Evolutionary conservation across 2,888 invertebrate genomes (phyloP), one percentile per base, ranked within the genome.

Genomic region (Apeira syringaria): DNA sequence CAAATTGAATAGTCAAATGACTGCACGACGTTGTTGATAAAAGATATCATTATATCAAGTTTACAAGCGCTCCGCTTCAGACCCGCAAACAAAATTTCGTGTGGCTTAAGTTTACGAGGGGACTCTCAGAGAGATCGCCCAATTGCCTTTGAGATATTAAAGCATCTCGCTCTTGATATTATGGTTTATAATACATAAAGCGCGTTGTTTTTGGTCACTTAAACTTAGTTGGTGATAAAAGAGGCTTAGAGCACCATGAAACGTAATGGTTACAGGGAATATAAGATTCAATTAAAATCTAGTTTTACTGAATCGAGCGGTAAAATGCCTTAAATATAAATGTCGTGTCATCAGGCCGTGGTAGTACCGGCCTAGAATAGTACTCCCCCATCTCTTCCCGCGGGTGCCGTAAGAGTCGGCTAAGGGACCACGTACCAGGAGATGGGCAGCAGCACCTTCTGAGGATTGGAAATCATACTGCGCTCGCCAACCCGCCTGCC

Each of bases 291-390:
- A 81, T 81, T 80, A 81, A 72, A 74, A 78, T 81, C 80, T 80
- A 81, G 78, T 79, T 81, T 81, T 72, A 78, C 74, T 72, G 78
- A 85, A 79, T 79, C 74, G 78, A 79, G 69, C 78, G 82, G 77
- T 84, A 85, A 82, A 83, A 85, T 78, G 75, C 78, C 72, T 72
- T n/a, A n/a, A n/a, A n/a, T n/a, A n/a, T n/a, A n/a, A n/a, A n/a
- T n/a, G n/a, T n/a, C n/a, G n/a, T n/a, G n/a, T n/a, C n/a, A n/a
- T n/a, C n/a, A n/a, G n/a, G n/a, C n/a, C n/a, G n/a, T n/a, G n/a
- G n/a, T n/a, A n/a, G n/a, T n/a, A n/a, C n/a, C n/a, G n/a, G n/a
- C n/a, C n/a, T n/a, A n/a, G n/a, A n/a, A n/a, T n/a, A n/a, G n/a
- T n/a, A n/a, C n/a, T n/a, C n/a, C n/a, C n/a, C n/a, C n/a, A n/a